Conservation (phyloP, 2,888 invertebrate species). For the Ichneumoninae sp. region DNA sequence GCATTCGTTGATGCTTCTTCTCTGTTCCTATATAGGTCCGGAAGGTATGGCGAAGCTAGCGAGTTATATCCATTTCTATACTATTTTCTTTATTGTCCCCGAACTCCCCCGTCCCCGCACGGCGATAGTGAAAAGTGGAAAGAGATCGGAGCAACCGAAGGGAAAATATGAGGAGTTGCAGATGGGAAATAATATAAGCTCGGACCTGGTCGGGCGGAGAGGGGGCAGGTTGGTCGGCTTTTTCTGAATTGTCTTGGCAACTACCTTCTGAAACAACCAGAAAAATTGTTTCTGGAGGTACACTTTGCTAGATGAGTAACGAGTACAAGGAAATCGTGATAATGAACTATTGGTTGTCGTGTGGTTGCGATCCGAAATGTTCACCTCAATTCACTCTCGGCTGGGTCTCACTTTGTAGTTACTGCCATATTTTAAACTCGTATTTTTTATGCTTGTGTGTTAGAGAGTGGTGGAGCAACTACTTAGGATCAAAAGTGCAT, state of each 20-base stretch:
- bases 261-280: conserved; percentile 79
- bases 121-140: background rate
- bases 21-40: conserved; percentile 12
- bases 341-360: no score
- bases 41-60: conserved; percentile 14
- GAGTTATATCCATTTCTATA: conserved; percentile 47
- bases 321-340: conserved; percentile 3
- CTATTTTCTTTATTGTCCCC: conserved; percentile 43
- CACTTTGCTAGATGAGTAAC: conserved; percentile 82
- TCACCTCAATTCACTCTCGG: no score
- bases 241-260: conserved; percentile 81
- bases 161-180: conserved; percentile 74
- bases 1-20: conserved; percentile 24
- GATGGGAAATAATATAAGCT: conserved; percentile 70
- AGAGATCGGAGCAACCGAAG: conserved; percentile 38
- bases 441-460: no score
- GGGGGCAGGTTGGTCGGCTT: conserved; percentile 60
- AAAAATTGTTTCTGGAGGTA: conserved; percentile 82
- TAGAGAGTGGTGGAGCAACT: no score
- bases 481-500: no score
- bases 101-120: background rate
- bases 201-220: conserved; percentile 62
- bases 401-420: no score
- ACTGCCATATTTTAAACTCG: no score
- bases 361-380: no score